These are phyloP conservation scores for Podiceps cristatus DNA, from an alignment of 2,113 vertebrate genomes.

Conservation along the genomic window DNA sequence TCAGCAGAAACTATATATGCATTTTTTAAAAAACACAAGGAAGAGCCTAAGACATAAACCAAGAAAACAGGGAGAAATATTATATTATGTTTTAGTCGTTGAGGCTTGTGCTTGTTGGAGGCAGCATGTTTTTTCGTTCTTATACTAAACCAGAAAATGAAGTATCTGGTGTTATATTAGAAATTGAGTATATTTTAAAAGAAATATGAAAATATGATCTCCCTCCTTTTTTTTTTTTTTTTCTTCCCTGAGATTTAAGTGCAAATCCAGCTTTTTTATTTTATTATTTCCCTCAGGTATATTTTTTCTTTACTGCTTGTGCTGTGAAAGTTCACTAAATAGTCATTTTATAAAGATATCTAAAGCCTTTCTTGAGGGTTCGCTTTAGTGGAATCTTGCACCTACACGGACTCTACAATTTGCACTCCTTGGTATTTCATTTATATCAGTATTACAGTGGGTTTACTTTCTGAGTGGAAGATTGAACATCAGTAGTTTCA, in stretches of 20 bases:
- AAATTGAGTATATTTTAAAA: neutral
- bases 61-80: neutral
- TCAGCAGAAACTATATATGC: neutral
- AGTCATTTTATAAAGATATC: neutral
- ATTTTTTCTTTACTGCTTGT: neutral
- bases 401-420: neutral
- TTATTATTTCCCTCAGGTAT: neutral
- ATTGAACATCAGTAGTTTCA: neutral
- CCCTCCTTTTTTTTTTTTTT: neutral
- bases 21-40: neutral
- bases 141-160: neutral
- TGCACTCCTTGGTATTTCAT: neutral
- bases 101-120: neutral
- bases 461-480: neutral
- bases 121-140: neutral
- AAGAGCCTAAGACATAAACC: neutral
- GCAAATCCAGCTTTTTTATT: neutral
- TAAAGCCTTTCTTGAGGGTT: neutral
- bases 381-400: neutral
- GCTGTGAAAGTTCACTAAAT: neutral
- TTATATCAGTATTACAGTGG: neutral
- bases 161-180: neutral
- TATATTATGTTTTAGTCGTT: neutral
- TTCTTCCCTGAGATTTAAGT: neutral
- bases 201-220: neutral